Base-by-base conservation (phyloP, 2,888 invertebrate species). In the Germaria angustata region DNA sequence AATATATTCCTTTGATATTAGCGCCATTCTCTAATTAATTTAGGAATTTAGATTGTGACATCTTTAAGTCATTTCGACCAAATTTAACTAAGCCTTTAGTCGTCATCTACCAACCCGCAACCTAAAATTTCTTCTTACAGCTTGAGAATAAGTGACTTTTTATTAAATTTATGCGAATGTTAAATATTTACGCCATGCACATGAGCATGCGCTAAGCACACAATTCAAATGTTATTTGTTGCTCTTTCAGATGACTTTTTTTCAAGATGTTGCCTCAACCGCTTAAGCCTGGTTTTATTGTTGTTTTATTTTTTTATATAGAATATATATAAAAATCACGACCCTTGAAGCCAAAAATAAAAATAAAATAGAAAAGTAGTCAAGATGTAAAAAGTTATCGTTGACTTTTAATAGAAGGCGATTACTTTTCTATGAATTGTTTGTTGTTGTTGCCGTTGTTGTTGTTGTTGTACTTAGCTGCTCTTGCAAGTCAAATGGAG, bases 141-240 rank as follows among this genome's bases (percentile, higher is more conserved):
- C 9, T 13, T 13, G 7, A 39, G 53, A 65, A 55, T 63, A 34
- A 39, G 11, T 7, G 39, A 49, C 39, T 73, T 73, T 55, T 68
- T 24, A 61, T 28, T 73, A 89, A 89, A 87, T 86, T 84, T 86
- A 86, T 86, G 85, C 84, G 85, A 86, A 84, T 84, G 83, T 84
- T 81, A 84, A 85, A 85, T 85, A 84, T 84, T 84, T 83, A 79
- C 79, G 83, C 77, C 77, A 81, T 84, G 81, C 81, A 71, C 80
- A 80, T 84, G 85, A 80, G 84, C 84, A 85, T 81, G 85, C 84
- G 82, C 83, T 78, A 34, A 81, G 73, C 72, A 46, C 81, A 81
- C 81, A 81, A 84, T 81, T 81, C 81, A 81, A 81, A 73, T 68
- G 68, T 72, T 66, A 77, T 76, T 77, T 76, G 69, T 71, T 71